phyloP scores from a whole-genome alignment of 2,888 invertebrate genomes.

The Heliconius cydno region DNA sequence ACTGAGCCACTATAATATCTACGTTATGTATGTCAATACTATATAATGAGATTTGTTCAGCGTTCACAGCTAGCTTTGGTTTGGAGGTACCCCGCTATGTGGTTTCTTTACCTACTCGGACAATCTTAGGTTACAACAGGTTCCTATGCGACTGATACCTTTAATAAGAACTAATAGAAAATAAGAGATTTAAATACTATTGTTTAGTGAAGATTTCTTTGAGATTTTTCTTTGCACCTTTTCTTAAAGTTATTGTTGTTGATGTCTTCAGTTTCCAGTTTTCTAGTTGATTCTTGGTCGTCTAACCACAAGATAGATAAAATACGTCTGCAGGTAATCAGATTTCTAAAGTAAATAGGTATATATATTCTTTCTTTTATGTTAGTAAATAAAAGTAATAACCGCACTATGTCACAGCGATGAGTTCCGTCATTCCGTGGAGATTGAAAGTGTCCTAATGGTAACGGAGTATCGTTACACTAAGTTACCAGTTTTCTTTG shows the following conservation, averaged over 20 bases:
- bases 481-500: too few species aligned
- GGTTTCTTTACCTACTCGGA: constrained; percentile 46
- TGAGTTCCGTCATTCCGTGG: too few species aligned
- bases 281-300: neutral
- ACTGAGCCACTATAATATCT: neutral
- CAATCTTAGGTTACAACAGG: constrained; percentile 48
- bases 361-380: too few species aligned
- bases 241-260: neutral
- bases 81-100: constrained; percentile 34
- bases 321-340: neutral
- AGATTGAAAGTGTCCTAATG: too few species aligned
- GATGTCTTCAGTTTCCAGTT: neutral
- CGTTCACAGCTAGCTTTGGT: constrained; percentile 21
- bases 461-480: too few species aligned
- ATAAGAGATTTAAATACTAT: neutral
- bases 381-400: too few species aligned
- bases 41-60: constrained; percentile 21
- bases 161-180: constrained; percentile 21
- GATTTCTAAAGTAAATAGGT: too few species aligned
- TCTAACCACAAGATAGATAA: neutral
- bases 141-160: constrained; percentile 30
- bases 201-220: constrained; percentile 7
- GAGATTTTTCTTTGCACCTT: neutral
- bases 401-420: too few species aligned
- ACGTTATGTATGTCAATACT: constrained; percentile 6